A percentile compares a stretch with the other conserved stretches of the same genome.
Evolutionary conservation across 1,140 invertebrate genomes (phyloP).

Genomic region (Psilanteris sp.): DNA sequence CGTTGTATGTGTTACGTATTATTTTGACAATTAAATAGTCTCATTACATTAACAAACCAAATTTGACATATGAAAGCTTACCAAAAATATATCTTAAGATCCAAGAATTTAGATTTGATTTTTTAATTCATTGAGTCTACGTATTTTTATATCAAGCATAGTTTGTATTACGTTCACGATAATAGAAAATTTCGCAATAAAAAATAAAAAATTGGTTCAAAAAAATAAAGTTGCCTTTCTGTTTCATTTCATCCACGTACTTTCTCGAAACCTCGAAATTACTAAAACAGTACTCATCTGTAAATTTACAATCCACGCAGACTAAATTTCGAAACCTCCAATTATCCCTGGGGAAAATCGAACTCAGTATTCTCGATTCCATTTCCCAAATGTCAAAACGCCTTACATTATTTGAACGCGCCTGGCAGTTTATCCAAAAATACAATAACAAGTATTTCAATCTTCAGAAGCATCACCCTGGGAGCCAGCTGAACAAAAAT

Average conservation of each 20-base stretch:
- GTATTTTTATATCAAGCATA: too few relatives aligned
- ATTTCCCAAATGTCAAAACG: slow-evolving; percentile 43
- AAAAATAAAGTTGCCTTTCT: too few relatives aligned
- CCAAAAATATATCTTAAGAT: too few relatives aligned
- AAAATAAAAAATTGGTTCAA: too few relatives aligned
- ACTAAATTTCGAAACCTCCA: slow-evolving; percentile 25
- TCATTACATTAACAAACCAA: too few relatives aligned
- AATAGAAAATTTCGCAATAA: too few relatives aligned
- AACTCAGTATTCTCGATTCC: slow-evolving; percentile 16
- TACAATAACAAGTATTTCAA: slow-evolving; percentile 57
- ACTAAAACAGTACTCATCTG: not conserved
- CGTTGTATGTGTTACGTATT: too few relatives aligned
- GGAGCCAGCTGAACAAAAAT: slow-evolving; percentile 51
- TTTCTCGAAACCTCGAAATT: slow-evolving; percentile 10
- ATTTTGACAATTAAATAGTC: too few relatives aligned
- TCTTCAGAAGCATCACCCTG: slow-evolving; percentile 32
- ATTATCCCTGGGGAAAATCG: slow-evolving; percentile 31
- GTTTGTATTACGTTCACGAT: too few relatives aligned
- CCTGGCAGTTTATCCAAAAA: slow-evolving; percentile 40
- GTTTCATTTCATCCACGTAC: not conserved
- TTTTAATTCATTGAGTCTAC: too few relatives aligned
- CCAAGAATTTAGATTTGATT: too few relatives aligned
- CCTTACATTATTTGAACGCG: slow-evolving; percentile 43
- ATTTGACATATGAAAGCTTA: too few relatives aligned
- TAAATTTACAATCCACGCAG: slow-evolving; percentile 13